Conservation (phyloP, 2,797 vertebrate species). For the Tolypeutes matacus region DNA sequence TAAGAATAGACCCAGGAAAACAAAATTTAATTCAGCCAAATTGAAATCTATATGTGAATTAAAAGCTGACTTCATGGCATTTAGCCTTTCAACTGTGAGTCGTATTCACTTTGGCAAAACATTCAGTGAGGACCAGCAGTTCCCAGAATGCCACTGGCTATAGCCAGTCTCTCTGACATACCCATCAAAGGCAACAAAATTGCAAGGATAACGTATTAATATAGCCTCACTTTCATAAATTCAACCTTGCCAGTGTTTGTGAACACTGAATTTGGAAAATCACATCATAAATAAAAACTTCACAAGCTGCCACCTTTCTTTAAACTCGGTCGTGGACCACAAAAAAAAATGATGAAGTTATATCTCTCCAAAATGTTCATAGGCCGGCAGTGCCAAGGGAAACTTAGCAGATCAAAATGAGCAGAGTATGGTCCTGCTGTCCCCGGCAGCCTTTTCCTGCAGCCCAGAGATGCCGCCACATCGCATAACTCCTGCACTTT, state of each 20-base stretch:
- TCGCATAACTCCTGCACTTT: neutral
- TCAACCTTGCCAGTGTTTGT: conserved; percentile 76
- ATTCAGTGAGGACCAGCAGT: neutral
- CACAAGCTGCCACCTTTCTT: conserved; percentile 67
- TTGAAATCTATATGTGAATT: conserved; percentile 66
- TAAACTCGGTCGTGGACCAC: conserved; percentile 48
- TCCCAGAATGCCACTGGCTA: neutral
- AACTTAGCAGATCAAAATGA: conserved; percentile 57
- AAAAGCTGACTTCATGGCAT: conserved; percentile 36
- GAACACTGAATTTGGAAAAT: conserved; percentile 75
- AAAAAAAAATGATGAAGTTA: conserved; percentile 64
- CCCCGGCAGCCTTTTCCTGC: neutral
- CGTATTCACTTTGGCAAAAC: neutral
- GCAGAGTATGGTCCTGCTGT: neutral
- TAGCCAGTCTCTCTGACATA: conserved; percentile 35
- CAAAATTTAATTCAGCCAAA: conserved; percentile 71
- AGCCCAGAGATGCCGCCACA: neutral
- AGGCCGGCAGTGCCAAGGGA: conserved; percentile 8
- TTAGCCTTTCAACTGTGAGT: conserved; percentile 41
- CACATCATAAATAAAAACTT: conserved; percentile 72
- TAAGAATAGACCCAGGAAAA: conserved; percentile 65
- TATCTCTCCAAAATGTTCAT: conserved; percentile 66
- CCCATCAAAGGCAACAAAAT: conserved; percentile 56
- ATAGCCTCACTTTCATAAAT: conserved; percentile 79
- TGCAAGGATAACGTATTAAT: conserved; percentile 65